Evolutionary conservation across 2,888 invertebrate species (phyloP), one percentile per base, ranked within the genome.

Genomic region (Apantesis nais): DNA sequence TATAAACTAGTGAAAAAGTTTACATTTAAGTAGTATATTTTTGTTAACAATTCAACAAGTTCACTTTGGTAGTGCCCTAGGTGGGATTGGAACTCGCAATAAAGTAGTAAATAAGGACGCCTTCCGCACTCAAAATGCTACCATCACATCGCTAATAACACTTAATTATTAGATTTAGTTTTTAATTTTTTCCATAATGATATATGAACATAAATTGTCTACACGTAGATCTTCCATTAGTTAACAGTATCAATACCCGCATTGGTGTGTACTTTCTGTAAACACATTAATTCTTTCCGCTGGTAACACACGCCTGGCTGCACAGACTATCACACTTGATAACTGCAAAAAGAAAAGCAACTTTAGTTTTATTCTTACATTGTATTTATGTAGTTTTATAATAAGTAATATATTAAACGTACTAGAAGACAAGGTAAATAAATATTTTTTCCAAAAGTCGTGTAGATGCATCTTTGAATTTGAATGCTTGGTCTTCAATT

Each of bases 291-390:
- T 62, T 61, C 41, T 76, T 74, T 71, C 76, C 66, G 73, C 73
- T 78, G 67, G 66, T 64, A 71, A 64, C 62, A 44, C 69, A 78
- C 74, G 82, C 65, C 71, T 70, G 66, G 74, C 71, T 73, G 80
- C 55, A 14, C 68, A 41, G 67, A 75, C 81, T 81, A 78, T 82
- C 83, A 72, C 71, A 76, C 68, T 73, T 76, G 80, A 82, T 83
- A 80, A 71, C 71, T 74, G 74, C 70, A 70, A 75, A 67, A 78
- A 77, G 68, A 37, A 22, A 63, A 44, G n/a, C 39, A 55, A 39
- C 14, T n/a, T 67, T 31, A 14, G 7, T 29, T 11, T 44, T 44
- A 63, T 64, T 69, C 9, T 29, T 29, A 62, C 29, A 19, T 25
- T 39, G 34, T 31, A 55, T 29, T 22, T n/a, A 58, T 41, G 22